phyloP scores from a whole-genome alignment of 2,888 invertebrate genomes.

The Drosophila planitibia region DNA sequence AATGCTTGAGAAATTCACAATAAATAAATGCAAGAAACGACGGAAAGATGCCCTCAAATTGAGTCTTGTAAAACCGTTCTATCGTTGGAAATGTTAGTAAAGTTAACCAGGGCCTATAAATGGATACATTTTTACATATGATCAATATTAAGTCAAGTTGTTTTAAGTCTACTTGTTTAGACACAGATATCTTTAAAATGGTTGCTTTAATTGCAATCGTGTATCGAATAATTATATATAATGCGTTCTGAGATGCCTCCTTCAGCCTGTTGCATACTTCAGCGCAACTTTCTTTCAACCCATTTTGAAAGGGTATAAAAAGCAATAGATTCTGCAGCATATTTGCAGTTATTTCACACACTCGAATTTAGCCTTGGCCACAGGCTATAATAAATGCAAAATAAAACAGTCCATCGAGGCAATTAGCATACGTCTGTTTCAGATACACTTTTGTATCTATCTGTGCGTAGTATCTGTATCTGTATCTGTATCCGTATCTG shows the following conservation, averaged over 20 bases:
- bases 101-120: neutral
- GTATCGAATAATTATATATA: neutral
- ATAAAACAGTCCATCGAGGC: constrained; percentile 22
- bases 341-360: constrained; percentile 1
- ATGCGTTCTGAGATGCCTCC: neutral
- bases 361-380: neutral
- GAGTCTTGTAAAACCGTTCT: accelerated
- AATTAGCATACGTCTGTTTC: constrained; percentile 67
- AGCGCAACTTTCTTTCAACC: neutral
- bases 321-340: neutral
- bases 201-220: neutral
- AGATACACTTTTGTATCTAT: constrained; percentile 25
- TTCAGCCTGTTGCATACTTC: neutral
- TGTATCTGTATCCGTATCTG: constrained; percentile 24
- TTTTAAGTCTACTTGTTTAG: neutral
- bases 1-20: constrained; percentile 33
- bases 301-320: neutral
- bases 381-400: constrained; percentile 21
- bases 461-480: constrained; percentile 10
- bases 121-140: too few species aligned
- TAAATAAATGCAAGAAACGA: constrained; percentile 50
- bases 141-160: neutral
- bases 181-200: neutral
- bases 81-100: neutral
- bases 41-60: constrained; percentile 11